Evolutionary conservation across 2,888 invertebrate species (phyloP), one percentile per base, ranked within the genome.

Genomic region (Auanema sp.): DNA sequence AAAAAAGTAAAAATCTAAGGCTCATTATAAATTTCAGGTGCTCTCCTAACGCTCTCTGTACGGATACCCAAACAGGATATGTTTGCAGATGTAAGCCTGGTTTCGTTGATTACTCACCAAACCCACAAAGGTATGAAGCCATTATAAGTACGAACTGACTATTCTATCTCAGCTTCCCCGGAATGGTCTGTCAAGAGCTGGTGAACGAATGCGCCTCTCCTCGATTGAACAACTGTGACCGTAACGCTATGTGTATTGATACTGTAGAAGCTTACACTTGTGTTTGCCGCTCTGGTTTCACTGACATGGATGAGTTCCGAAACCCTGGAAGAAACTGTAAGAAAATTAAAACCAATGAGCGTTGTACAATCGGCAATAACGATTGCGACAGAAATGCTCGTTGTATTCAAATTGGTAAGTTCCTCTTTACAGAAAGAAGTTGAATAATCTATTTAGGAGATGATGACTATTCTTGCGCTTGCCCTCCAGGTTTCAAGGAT

Each of bases 101-200:
- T 25, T 83, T 69, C 70, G 76, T 83, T 55, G 83, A 83, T 64
- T 76, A 77, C 54, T 83, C 83, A 16, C 83, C 83, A 23, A 83
- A 82, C 59, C 80, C 79, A 2, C 78, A 76, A 50, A 77, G 69
- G 63, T 72, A 40, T 21, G 14, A n/a, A 50, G n/a, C 51, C 1
- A 16, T n/a, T 50, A 8, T 53, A 53, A 16, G 14, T 24, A n/a
- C 14, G 41, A 25, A 24, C 16, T 50, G 14, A 23, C 11, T 6
- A 51, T 53, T 23, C 24, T 25, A 23, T 59, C 60, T 47, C 61
- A 69, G 66, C 25, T 71, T 73, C 66, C 74, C 76, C 3, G 82
- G 83, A 49, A 62, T 79, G 53, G 73, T 83, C 8, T 83, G 83
- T 66, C 75, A 75, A 42, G 68, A 72, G 54, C 58, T 79, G 42